These are phyloP conservation scores for Platyura marginata DNA, from an alignment of 1,140 invertebrate genomes.

Conservation along the genomic window DNA sequence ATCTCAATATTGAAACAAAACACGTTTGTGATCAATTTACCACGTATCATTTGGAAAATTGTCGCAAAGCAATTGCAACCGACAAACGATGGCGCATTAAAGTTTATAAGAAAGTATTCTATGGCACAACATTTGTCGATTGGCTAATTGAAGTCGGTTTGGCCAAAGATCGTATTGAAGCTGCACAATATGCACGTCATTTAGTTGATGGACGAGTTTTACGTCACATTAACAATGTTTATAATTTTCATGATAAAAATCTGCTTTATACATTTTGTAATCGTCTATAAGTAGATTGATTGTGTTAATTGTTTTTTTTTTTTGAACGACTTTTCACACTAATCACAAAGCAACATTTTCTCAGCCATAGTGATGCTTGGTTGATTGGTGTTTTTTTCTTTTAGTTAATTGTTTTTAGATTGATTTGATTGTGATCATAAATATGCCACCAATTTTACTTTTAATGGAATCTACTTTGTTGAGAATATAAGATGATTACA, in stretches of 20 bases:
- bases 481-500: no score
- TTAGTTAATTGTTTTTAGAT: no score
- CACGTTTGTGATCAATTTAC: constrained; percentile 79
- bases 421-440: no score
- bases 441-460: no score
- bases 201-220: constrained; percentile 68
- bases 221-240: constrained; percentile 57
- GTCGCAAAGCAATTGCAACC: constrained; percentile 56
- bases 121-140: constrained; percentile 62
- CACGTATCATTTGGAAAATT: constrained; percentile 64
- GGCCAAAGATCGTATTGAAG: constrained; percentile 52
- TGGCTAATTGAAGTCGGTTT: constrained; percentile 71
- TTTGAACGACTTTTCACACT: no score
- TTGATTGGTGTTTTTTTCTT: no score
- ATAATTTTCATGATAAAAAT: constrained; percentile 61
- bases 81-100: constrained; percentile 55
- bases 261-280: constrained; percentile 45
- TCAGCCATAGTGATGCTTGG: no score
- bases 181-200: constrained; percentile 61
- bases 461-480: no score
- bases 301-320: no score
- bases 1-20: constrained; percentile 55
- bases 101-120: constrained; percentile 60
- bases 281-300: constrained; percentile 15
- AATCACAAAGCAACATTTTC: no score